Base-by-base conservation (phyloP, 2,888 invertebrate species). In the Lycaena phlaeas region DNA sequence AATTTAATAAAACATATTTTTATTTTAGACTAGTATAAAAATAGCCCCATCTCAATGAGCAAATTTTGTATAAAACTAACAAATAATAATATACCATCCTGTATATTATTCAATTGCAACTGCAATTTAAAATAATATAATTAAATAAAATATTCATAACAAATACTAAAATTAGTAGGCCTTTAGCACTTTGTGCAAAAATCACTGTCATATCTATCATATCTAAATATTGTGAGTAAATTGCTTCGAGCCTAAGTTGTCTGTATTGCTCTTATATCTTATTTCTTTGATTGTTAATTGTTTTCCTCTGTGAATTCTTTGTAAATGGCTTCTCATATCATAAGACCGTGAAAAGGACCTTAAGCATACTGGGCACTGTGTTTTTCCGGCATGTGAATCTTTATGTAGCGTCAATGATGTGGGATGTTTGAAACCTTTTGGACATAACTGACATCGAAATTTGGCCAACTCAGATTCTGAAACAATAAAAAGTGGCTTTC, bases 371-470 rank as follows among this genome's bases (percentile, higher is more conserved):
- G 88, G 88, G 53, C 88, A 89, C 54, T 86, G 86, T 14, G 88
- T 89, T 64, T 88, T 88, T 15, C 88, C 88, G 38, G 86, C 86
- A 53, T 89, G 88, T 31, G 88, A 86, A 60, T 87, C 87, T 68
- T 86, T 87, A 58, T 89, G 88, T 38, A 88, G 71, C 42, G 87
- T 87, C 56, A 88, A 66, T 40, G 88, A 88, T 49, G 87, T 88
- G 10, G 87, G 88, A 64, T 88, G 88, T 59, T 87, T 88, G 59
- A 88, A 88, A 45, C 87, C 87, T 74, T 88, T 88, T 48, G 86
- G 87, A 67, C 88, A 88, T 52, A 88, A 68, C 62, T 86, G 86
- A 68, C 88, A 88, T 50, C 87, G 85, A 64, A 88, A 88, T 60
- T 85, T 85, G 1, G 86, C 86, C 52, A 87, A 64, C 50, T 87